Conservation (phyloP, 1,140 invertebrate genomes). For the Whitmania pigra region DNA sequence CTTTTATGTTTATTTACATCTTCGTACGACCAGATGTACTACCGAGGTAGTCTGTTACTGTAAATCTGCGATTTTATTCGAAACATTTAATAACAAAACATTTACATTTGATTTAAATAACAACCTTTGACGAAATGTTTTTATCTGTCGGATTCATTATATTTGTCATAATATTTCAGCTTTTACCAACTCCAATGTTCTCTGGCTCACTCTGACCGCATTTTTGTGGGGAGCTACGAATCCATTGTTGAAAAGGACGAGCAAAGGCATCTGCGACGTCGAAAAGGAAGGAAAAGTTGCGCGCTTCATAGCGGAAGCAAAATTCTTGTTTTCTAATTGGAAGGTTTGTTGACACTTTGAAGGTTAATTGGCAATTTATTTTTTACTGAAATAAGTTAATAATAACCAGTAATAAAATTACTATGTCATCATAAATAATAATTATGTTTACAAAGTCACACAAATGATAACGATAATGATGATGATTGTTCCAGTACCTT, state of each 20-base stretch:
- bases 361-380: neutral
- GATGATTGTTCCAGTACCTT: neutral
- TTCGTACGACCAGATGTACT: too few relatives aligned
- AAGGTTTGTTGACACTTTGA: neutral
- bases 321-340: slow-evolving; percentile 11
- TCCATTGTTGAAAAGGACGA: slow-evolving; percentile 3
- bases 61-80: too few relatives aligned
- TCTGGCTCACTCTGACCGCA: neutral
- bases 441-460: neutral
- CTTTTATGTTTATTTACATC: too few relatives aligned
- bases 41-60: too few relatives aligned
- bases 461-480: neutral
- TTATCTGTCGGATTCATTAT: too few relatives aligned
- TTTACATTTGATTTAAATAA: too few relatives aligned
- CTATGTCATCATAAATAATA: neutral
- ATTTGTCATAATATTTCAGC: too few relatives aligned
- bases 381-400: neutral
- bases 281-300: neutral
- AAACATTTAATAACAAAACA: too few relatives aligned
- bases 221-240: slow-evolving; percentile 10
- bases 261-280: neutral
- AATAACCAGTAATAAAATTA: neutral
- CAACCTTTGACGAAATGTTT: too few relatives aligned
- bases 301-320: neutral
- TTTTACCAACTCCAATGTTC: neutral